Conservation (phyloP, 2,797 vertebrate genomes). For the Clarias pachynema region DNA sequence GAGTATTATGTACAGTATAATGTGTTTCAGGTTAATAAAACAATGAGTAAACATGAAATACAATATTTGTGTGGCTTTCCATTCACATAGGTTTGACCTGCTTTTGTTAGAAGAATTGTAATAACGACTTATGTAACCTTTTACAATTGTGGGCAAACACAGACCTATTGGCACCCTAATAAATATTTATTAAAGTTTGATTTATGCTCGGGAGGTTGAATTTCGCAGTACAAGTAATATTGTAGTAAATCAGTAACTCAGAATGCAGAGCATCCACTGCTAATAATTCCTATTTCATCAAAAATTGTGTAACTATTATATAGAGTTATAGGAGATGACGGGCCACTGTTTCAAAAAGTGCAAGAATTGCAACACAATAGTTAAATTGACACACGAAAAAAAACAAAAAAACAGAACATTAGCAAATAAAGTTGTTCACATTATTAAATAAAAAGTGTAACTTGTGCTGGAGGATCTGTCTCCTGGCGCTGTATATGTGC, state of each 20-base stretch:
- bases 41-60: neutral
- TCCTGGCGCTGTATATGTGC: neutral
- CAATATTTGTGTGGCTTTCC: neutral
- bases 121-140: neutral
- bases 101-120: neutral
- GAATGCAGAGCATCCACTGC: neutral
- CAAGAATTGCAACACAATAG: neutral
- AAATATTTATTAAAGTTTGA: neutral
- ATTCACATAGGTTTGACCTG: neutral
- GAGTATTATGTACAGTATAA: neutral
- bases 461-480: slow-evolving; percentile 1
- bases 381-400: neutral
- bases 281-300: neutral
- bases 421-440: neutral
- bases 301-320: neutral
- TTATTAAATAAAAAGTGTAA: slow-evolving; percentile 19
- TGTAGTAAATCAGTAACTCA: neutral
- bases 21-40: neutral
- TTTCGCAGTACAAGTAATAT: neutral
- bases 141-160: neutral
- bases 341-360: neutral
- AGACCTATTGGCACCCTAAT: neutral
- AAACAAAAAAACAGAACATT: neutral
- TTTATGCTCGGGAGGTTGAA: neutral
- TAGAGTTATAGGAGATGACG: neutral